Conservation (phyloP, 2,888 invertebrate genomes). For the Drosophila villosipedis region DNA sequence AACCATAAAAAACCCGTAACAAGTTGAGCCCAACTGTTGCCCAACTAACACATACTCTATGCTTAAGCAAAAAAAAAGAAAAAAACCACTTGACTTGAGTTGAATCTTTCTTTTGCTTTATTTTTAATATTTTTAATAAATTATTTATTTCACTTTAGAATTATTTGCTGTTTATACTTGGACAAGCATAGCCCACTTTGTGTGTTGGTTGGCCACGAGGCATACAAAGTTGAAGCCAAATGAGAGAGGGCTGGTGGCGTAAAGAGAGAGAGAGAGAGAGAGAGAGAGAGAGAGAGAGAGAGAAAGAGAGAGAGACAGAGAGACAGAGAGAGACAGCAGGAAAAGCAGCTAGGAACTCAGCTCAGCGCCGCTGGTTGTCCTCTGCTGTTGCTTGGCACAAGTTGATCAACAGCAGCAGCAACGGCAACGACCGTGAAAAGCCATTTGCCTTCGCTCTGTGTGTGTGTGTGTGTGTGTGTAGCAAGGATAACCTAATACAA, state of each 20-base stretch:
- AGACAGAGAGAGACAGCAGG: background rate
- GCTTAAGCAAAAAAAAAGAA: background rate
- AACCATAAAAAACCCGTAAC: conserved; percentile 20
- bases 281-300: conserved; percentile 11
- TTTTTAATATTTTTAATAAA: background rate
- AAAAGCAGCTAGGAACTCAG: conserved; percentile 26
- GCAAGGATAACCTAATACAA: conserved; percentile 76
- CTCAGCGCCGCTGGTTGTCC: background rate
- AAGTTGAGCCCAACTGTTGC: background rate
- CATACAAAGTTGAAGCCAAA: conserved; percentile 62
- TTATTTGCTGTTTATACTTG: background rate
- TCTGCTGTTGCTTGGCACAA: conserved; percentile 51
- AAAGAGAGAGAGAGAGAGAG: background rate
- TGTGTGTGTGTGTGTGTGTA: conserved; percentile 15
- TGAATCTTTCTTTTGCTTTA: background rate
- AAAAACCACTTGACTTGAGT: background rate
- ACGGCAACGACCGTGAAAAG: conserved; percentile 80
- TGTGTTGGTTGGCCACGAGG: conserved; percentile 22
- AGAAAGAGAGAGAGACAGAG: background rate
- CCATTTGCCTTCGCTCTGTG: conserved; percentile 73
- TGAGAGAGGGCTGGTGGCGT: conserved; percentile 17
- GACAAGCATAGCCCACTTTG: conserved; percentile 15
- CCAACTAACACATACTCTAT: conserved; percentile 29
- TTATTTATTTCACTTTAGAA: background rate
- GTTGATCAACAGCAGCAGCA: conserved; percentile 42